Conservation (phyloP, 2,888 invertebrate genomes). For the Andricus curvator region DNA sequence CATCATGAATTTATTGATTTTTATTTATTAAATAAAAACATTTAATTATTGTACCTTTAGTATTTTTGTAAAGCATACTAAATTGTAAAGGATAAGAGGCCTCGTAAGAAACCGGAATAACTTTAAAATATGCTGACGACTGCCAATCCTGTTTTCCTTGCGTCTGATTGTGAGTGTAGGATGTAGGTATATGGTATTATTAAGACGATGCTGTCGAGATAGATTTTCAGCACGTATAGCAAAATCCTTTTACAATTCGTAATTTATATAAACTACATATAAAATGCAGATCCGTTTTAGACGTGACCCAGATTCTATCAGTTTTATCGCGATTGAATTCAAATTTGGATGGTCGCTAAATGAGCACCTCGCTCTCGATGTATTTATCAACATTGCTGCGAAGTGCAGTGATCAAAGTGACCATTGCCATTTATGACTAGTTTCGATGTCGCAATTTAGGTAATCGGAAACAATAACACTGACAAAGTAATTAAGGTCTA, state of each 20-base stretch:
- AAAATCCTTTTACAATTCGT: slow-evolving; percentile 1
- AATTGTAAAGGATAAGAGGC: neutral
- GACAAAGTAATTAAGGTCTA: neutral
- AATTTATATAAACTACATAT: neutral
- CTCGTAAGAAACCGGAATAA: slow-evolving; percentile 7
- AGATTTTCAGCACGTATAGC: neutral
- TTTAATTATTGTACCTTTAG: neutral
- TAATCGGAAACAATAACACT: slow-evolving; percentile 3
- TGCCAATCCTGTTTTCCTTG: slow-evolving; percentile 12
- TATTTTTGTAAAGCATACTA: neutral
- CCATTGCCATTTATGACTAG: slow-evolving; percentile 12
- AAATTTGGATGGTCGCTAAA: slow-evolving; percentile 11
- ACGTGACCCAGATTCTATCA: slow-evolving; percentile 19
- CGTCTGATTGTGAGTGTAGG: neutral
- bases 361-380: neutral
- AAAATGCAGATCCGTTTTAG: slow-evolving; percentile 12
- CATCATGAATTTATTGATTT: too few species aligned
- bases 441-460: neutral
- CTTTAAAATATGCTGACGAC: neutral
- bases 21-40: neutral
- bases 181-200: neutral
- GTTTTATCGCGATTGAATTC: slow-evolving; percentile 24
- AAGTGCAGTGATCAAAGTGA: slow-evolving; percentile 28
- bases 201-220: neutral
- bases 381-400: neutral